Conservation (phyloP, 2,797 vertebrate genomes). For the Nothura maculosa region DNA sequence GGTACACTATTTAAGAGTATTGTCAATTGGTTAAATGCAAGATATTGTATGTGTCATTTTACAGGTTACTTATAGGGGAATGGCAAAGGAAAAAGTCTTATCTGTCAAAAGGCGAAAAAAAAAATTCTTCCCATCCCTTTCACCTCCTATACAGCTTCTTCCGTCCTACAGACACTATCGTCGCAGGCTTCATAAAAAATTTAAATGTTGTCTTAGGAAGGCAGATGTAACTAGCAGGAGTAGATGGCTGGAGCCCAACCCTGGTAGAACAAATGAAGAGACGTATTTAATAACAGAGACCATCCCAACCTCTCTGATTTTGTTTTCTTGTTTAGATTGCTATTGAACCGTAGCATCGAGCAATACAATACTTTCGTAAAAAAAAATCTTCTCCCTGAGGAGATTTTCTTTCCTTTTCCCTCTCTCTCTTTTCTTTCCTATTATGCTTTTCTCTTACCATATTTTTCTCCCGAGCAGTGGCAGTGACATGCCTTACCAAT, state of each 20-base stretch:
- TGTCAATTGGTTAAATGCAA: conserved; percentile 71
- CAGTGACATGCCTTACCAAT: not conserved
- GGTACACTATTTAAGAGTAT: conserved; percentile 69
- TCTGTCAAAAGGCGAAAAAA: conserved; percentile 15
- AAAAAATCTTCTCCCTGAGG: not conserved
- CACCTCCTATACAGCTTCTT: not conserved
- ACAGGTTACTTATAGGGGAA: conserved; percentile 11
- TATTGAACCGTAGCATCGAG: not conserved
- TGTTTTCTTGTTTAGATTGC: not conserved
- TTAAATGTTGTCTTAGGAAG: conserved; percentile 39
- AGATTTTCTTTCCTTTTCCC: not conserved
- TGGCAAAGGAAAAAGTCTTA: conserved; percentile 20
- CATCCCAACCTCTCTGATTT: not conserved
- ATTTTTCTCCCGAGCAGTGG: not conserved
- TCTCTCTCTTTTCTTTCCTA: not conserved
- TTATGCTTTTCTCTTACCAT: not conserved
- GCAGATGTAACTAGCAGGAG: conserved; percentile 7
- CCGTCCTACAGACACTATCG: conserved; percentile 1
- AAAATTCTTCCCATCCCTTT: not conserved
- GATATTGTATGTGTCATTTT: conserved; percentile 21
- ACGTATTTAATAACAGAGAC: conserved; percentile 27
- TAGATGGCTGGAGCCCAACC: not conserved
- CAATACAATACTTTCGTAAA: not conserved
- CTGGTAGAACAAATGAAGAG: conserved; percentile 40
- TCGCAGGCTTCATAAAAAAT: conserved; percentile 62